Conservation (phyloP, 2,797 vertebrate genomes). For the Sus cebifrons region DNA sequence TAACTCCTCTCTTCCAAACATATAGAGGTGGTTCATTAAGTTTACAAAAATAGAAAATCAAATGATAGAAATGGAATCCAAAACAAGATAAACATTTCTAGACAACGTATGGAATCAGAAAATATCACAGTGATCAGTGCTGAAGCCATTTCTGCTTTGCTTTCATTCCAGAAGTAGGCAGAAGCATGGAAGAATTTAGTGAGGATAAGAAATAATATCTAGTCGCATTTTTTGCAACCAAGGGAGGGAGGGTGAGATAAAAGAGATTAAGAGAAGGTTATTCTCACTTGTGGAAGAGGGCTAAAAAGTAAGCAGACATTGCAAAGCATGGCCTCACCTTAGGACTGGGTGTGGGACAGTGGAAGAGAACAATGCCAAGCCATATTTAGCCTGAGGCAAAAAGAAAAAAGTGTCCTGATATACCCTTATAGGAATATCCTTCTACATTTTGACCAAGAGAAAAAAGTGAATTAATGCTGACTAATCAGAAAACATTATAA, state of each 20-base stretch:
- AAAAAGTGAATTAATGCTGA: neutral
- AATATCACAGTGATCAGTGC: neutral
- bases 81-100: neutral
- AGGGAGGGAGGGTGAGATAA: neutral
- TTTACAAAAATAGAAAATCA: neutral
- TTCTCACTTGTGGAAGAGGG: neutral
- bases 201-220: neutral
- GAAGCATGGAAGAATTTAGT: neutral
- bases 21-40: neutral
- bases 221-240: neutral
- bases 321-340: neutral
- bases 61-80: neutral
- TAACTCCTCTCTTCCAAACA: neutral
- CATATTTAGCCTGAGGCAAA: neutral
- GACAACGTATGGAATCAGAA: neutral
- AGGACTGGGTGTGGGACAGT: fast-evolving
- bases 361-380: fast-evolving
- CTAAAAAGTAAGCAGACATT: neutral
- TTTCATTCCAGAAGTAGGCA: neutral
- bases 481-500: neutral
- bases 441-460: neutral
- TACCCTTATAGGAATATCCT: no score
- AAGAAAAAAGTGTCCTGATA: neutral
- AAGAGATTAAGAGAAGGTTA: neutral
- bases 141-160: neutral